Evolutionary conservation across 2,113 vertebrate species (phyloP), one percentile per base, ranked within the genome.

Genomic region (Grallaria varia): DNA sequence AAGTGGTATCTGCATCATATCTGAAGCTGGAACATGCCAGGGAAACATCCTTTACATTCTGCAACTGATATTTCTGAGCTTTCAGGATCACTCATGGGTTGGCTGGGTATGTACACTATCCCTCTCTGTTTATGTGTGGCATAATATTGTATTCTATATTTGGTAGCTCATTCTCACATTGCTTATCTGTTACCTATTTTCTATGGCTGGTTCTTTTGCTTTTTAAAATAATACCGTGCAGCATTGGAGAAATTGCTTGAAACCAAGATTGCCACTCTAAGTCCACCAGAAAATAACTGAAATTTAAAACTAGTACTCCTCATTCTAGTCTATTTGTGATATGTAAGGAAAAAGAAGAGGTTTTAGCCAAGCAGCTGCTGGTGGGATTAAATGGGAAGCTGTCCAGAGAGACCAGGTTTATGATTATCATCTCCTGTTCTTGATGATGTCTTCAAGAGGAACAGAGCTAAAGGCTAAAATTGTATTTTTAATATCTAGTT

Each of bases 301-400:
- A 84, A 78, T 84, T 69, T 85, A 83, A 95, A 93, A 64, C 74
- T 35, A 71, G 49, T 31, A 67, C 67, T 91, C 47, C 74, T 95
- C 55, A 20, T 88, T 81, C 59, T 86, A 73, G 40, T 52, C n/a
- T 71, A 59, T 64, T 81, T 84, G 86, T 87, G 82, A 80, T 84
- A 82, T 15, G 30, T 56, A 69, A 75, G 77, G 86, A 58, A 66
- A 87, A 90, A 78, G 42, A 60, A 60, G 83, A 75, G 37, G n/a
- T 44, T 76, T 68, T 71, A 93, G 94, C 89, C 96, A 96, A 97
- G 80, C 91, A 96, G 91, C 94, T 95, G 91, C 82, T 88, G 77
- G 71, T 91, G 90, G 76, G 80, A 85, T 96, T 85, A 94, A 94
- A 82, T 76, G 74, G 89, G 73, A 90, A 96, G 62, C 74, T 92